Percentiles rank a stretch among this genome's conserved stretches.
These are phyloP conservation scores for Gordius sp. DNA, from an alignment of 2,888 invertebrate species.

Conservation along the genomic window DNA sequence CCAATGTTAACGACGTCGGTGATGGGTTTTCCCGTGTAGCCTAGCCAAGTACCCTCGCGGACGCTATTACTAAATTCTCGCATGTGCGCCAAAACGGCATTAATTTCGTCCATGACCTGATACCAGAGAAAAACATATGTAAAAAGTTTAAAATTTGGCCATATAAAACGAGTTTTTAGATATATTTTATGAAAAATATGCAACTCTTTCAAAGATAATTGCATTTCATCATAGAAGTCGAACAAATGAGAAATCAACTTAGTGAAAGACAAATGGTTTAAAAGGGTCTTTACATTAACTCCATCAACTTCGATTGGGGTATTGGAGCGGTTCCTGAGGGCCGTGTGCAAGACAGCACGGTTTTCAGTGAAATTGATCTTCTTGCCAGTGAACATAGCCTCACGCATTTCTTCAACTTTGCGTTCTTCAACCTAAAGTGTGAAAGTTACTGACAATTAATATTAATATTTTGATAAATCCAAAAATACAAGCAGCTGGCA, in stretches of 20 bases:
- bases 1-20: conserved; percentile 96
- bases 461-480: no score
- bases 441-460: no score
- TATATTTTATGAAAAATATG: no score
- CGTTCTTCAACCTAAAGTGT: conserved; percentile 44
- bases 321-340: conserved; percentile 59
- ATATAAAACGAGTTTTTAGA: no score
- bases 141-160: no score
- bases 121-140: no score
- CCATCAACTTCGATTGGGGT: conserved; percentile 52
- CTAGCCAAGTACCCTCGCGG: conserved; percentile 37
- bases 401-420: conserved; percentile 53
- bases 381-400: conserved; percentile 69
- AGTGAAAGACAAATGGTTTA: neutral
- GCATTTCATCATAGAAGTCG: no score
- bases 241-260: neutral
- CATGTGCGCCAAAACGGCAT: conserved; percentile 70
- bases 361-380: conserved; percentile 92
- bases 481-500: no score
- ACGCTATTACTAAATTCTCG: conserved; percentile 51
- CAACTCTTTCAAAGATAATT: no score
- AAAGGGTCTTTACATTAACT: conserved; percentile 41
- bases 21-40: conserved; percentile 67
- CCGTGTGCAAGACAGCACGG: conserved; percentile 74
- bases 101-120: conserved; percentile 54